These are phyloP conservation scores for Dinoponera quadriceps DNA, from an alignment of 1,140 invertebrate genomes.

Conservation along the genomic window DNA sequence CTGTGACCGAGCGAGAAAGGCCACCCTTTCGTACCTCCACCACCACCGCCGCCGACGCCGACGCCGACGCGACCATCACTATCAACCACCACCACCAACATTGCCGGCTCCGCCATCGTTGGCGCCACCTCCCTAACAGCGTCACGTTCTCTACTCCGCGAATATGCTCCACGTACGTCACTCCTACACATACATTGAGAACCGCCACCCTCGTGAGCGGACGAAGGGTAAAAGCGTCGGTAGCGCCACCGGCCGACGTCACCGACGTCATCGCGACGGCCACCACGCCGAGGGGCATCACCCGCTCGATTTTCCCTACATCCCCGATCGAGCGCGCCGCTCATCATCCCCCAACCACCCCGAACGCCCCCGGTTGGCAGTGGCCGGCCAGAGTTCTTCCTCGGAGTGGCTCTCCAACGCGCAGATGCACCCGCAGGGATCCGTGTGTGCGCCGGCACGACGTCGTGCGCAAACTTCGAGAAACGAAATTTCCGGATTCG, in stretches of 20 bases:
- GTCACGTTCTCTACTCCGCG: conserved; percentile 19
- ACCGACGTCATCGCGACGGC: conserved; percentile 61
- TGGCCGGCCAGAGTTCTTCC: background rate
- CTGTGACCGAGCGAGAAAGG: conserved; percentile 23
- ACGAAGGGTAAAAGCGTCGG: conserved; percentile 59
- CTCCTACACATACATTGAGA: background rate
- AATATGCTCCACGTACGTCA: conserved; percentile 12
- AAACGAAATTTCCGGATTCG: background rate
- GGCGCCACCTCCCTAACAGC: conserved; percentile 35
- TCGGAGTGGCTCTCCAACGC: conserved; percentile 33
- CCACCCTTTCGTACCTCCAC: conserved; percentile 55
- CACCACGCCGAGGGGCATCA: conserved; percentile 54
- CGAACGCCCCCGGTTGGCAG: conserved; percentile 23
- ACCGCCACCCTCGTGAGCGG: background rate
- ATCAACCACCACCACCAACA: conserved; percentile 51
- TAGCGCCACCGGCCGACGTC: conserved; percentile 67
- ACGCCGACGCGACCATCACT: background rate
- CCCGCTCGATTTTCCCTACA: conserved; percentile 61
- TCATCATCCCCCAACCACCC: background rate
- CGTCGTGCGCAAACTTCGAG: background rate
- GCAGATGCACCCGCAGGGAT: conserved; percentile 27
- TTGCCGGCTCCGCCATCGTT: conserved; percentile 29
- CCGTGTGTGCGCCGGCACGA: background rate
- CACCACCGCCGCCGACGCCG: conserved; percentile 35
- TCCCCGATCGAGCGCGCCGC: background rate